phyloP scores from a whole-genome alignment of 2,113 vertebrate species.

The Myocastor coypus region DNA sequence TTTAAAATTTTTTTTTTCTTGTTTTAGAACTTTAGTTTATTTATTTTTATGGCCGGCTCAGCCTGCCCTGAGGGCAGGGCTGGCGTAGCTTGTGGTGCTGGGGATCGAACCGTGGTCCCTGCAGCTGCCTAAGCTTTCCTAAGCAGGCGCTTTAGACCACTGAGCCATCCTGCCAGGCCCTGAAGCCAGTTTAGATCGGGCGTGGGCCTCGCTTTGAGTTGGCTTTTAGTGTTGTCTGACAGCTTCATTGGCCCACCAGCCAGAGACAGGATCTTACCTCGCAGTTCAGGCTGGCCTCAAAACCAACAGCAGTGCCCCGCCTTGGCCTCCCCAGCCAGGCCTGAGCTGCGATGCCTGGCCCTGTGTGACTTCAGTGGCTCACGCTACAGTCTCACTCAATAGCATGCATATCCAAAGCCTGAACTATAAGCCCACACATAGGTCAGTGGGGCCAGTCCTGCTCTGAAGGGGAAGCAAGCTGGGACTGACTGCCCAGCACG shows the following conservation, averaged over 20 bases:
- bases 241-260: too few species aligned
- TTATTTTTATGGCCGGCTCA: too few species aligned
- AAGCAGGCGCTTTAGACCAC: too few species aligned
- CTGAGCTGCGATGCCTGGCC: neutral
- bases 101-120: too few species aligned
- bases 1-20: too few species aligned
- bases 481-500: too few species aligned
- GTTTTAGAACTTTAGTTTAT: too few species aligned
- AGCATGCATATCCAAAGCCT: neutral
- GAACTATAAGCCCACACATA: too few species aligned
- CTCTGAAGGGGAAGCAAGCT: neutral
- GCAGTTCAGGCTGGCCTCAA: neutral
- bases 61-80: too few species aligned
- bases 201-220: neutral
- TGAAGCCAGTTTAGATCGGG: neutral
- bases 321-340: neutral
- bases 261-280: neutral
- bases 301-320: neutral
- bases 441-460: neutral
- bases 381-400: neutral
- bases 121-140: too few species aligned
- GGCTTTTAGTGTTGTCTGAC: neutral
- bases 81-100: too few species aligned
- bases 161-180: too few species aligned
- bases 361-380: neutral